A percentile compares a stretch with the other conserved stretches of the same genome.
These are phyloP conservation scores for Chaitophorus viminalis DNA, from an alignment of 2,888 invertebrate species.

Conservation along the genomic window DNA sequence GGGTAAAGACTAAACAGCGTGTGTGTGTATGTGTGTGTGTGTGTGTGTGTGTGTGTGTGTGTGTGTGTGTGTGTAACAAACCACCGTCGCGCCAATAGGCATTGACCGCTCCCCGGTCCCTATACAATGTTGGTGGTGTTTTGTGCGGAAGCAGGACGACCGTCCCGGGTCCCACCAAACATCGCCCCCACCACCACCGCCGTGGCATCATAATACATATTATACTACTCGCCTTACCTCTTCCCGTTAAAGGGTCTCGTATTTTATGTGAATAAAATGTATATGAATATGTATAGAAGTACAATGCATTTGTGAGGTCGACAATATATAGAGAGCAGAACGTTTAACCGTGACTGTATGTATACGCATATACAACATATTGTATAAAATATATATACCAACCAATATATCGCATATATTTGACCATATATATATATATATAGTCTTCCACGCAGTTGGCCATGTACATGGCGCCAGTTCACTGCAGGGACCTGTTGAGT, in stretches of 20 bases:
- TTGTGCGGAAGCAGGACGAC: background rate
- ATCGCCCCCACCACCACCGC: no score
- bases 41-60: no score
- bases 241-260: slow-evolving; percentile 2
- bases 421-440: background rate
- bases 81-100: background rate
- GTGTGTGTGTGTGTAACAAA: background rate
- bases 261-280: background rate
- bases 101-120: slow-evolving; percentile 2
- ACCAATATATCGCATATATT: no score
- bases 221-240: background rate
- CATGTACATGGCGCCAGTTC: slow-evolving; percentile 45
- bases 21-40: no score
- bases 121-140: background rate
- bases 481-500: slow-evolving; percentile 58
- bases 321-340: background rate
- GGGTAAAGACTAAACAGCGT: background rate
- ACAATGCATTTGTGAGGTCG: background rate
- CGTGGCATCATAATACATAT: no score
- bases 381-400: background rate
- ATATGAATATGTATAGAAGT: background rate
- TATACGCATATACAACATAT: no score
- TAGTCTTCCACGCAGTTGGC: background rate
- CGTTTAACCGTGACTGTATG: background rate
- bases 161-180: slow-evolving; percentile 18